A percentile compares a stretch with the other conserved stretches of the same genome.
phyloP scores from a whole-genome alignment of 2,113 vertebrate genomes.

The Sminthopsis crassicaudata region DNA sequence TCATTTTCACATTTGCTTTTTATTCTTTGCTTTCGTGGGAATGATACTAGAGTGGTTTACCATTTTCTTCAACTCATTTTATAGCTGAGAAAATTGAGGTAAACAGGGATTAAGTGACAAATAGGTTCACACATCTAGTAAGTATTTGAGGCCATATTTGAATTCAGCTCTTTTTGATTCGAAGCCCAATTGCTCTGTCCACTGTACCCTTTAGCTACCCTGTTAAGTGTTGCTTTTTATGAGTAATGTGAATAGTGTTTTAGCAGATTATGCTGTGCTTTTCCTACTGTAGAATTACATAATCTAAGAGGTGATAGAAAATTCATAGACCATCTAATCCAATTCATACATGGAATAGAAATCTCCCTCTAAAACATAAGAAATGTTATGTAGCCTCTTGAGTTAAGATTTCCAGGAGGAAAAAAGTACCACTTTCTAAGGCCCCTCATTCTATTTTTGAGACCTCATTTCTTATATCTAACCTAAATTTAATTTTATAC shows the following conservation, averaged over 20 bases:
- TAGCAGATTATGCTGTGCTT: background rate
- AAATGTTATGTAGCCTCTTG: no score
- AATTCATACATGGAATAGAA: no score
- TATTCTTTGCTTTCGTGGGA: background rate
- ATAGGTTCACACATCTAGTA: no score
- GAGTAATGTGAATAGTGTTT: background rate
- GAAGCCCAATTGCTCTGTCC: background rate
- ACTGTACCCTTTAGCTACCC: background rate
- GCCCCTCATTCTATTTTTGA: no score
- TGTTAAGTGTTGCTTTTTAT: background rate
- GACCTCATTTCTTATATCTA: no score
- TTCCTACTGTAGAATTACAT: background rate
- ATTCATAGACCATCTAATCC: no score
- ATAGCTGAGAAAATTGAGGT: background rate
- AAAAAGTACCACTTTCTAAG: no score
- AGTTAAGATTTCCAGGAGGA: no score
- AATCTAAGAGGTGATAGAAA: background rate
- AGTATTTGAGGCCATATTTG: background rate
- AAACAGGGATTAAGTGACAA: background rate
- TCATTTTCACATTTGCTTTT: constrained; percentile 24
- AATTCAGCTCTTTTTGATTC: background rate
- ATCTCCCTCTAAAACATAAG: no score
- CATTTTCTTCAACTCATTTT: background rate
- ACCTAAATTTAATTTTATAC: no score
- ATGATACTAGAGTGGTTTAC: background rate